Evolutionary conservation across 2,113 vertebrate genomes (phyloP).

Genomic region (Oenanthe melanoleuca): DNA sequence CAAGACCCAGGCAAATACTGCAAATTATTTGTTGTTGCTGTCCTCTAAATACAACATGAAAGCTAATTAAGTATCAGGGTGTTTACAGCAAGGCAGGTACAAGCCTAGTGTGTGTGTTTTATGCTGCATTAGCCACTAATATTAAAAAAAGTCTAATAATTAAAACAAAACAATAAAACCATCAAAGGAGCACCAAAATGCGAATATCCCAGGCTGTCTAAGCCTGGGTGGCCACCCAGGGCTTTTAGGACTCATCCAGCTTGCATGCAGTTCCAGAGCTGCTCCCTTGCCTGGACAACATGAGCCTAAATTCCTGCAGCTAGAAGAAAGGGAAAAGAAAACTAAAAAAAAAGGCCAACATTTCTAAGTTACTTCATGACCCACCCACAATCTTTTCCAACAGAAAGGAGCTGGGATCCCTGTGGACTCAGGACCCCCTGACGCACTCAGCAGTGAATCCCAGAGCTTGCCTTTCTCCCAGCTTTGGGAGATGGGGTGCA

Average conservation of each 20-base stretch:
- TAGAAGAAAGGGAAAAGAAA: neutral
- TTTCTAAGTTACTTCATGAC: neutral
- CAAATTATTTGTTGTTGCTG: slow-evolving; percentile 34
- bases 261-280: neutral
- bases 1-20: neutral
- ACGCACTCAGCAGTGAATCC: neutral
- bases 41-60: slow-evolving; percentile 21
- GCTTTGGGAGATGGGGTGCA: rapidly evolving
- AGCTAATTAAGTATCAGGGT: slow-evolving; percentile 31
- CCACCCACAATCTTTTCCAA: neutral
- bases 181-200: slow-evolving; percentile 38
- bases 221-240: slow-evolving; percentile 28
- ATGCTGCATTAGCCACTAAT: neutral
- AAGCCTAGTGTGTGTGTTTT: neutral
- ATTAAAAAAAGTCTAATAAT: slow-evolving; percentile 49
- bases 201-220: neutral
- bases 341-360: rapidly evolving
- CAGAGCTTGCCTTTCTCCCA: neutral
- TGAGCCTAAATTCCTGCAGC: neutral
- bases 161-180: slow-evolving; percentile 45
- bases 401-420: neutral
- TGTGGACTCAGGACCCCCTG: neutral
- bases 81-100: neutral
- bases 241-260: neutral
- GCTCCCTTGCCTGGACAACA: neutral